Percentiles rank a stretch among this genome's conserved stretches.
phyloP scores from a whole-genome alignment of 2,797 vertebrate species.

The Graptemys geographica region DNA sequence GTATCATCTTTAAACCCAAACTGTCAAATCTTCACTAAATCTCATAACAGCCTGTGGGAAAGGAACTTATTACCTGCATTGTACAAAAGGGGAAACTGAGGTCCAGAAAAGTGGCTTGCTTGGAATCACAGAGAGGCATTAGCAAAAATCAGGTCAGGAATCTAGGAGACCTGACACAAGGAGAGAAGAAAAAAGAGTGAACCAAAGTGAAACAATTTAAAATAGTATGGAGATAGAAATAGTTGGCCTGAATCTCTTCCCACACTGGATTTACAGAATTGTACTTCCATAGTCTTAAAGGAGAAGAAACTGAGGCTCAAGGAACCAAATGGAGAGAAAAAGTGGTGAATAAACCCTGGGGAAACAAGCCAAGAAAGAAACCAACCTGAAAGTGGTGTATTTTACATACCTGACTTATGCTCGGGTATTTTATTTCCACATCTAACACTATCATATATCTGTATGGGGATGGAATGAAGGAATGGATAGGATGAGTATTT shows the following conservation, averaged over 20 bases:
- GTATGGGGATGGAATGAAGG: background rate
- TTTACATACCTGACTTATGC: background rate
- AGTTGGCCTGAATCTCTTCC: background rate
- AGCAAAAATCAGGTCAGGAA: background rate
- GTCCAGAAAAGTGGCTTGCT: background rate
- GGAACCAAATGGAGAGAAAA: background rate
- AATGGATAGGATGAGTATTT: background rate
- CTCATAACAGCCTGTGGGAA: background rate
- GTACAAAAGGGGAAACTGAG: background rate
- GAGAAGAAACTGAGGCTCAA: background rate
- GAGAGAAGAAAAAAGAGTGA: rapidly evolving
- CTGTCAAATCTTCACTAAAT: background rate
- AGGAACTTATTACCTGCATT: background rate
- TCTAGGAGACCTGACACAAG: background rate
- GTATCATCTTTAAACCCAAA: background rate
- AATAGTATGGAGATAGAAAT: rapidly evolving
- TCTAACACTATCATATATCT: background rate
- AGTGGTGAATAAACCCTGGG: background rate
- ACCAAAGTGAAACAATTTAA: background rate
- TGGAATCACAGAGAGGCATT: background rate
- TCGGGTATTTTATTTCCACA: background rate
- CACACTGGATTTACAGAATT: background rate
- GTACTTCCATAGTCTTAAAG: background rate
- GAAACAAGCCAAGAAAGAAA: background rate
- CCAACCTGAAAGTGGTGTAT: background rate